Percentiles rank a stretch among this genome's conserved stretches.
Evolutionary conservation across 2,888 invertebrate genomes (phyloP).

Genomic region (Trachelus stipa): DNA sequence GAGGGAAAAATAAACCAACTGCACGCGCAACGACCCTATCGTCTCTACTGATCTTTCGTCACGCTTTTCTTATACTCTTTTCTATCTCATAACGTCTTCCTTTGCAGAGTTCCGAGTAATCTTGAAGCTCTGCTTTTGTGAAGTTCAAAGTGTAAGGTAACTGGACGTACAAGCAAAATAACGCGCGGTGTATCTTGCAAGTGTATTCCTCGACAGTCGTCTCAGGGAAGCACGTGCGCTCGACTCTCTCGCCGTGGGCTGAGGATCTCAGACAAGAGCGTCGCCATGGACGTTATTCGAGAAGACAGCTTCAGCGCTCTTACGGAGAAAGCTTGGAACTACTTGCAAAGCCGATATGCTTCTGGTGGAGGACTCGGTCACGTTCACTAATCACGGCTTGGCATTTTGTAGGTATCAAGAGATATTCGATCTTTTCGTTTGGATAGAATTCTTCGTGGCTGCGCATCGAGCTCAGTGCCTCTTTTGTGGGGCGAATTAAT

Average conservation of each 20-base stretch:
- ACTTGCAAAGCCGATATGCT: not conserved
- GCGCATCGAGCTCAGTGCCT: not conserved
- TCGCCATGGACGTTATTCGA: conserved; percentile 28
- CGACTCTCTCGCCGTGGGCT: not conserved
- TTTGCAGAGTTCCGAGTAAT: not conserved
- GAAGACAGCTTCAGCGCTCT: conserved; percentile 34
- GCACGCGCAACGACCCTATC: not conserved
- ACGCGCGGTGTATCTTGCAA: not conserved
- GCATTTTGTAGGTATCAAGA: not conserved
- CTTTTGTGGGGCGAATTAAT: not conserved
- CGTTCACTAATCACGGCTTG: not conserved
- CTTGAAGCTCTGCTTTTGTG: not conserved
- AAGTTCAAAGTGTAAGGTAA: not conserved
- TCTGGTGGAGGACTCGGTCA: not conserved
- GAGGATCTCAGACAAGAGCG: conserved; percentile 18
- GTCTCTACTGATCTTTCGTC: not conserved
- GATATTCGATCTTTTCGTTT: not conserved
- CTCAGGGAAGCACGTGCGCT: not conserved
- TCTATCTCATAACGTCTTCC: not conserved
- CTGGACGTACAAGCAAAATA: not conserved
- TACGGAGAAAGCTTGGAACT: conserved; percentile 20
- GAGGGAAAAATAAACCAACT: not conserved
- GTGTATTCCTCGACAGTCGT: not conserved
- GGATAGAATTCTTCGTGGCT: not conserved
- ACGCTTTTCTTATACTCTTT: not conserved